phyloP scores from a whole-genome alignment of 2,797 vertebrate genomes.

The Pseudotriccus pelzelni region DNA sequence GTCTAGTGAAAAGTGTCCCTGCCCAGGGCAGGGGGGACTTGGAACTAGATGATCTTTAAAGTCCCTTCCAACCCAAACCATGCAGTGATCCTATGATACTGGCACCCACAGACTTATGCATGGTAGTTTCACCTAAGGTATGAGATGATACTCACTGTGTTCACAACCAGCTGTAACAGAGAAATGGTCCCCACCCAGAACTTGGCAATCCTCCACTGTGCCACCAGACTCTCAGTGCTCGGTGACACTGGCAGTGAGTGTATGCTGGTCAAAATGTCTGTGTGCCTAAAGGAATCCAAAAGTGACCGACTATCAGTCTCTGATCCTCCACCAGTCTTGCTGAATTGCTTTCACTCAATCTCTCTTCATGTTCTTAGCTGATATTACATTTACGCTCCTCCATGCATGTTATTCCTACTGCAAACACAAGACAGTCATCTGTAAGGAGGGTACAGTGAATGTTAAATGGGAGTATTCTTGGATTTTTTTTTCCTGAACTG shows the following conservation, averaged over 20 bases:
- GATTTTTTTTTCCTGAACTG: neutral
- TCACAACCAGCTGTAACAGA: neutral
- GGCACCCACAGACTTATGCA: neutral
- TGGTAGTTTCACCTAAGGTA: neutral
- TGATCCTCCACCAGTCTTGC: neutral
- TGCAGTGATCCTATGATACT: neutral
- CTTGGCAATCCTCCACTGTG: neutral
- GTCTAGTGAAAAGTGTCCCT: neutral
- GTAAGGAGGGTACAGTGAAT: neutral
- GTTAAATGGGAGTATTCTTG: neutral
- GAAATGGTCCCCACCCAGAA: neutral
- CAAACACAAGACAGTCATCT: neutral
- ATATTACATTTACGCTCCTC: neutral
- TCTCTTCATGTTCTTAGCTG: neutral
- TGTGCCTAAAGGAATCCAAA: neutral
- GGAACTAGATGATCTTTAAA: neutral
- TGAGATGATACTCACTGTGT: neutral
- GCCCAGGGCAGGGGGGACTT: neutral
- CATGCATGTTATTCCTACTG: neutral
- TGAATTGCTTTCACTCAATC: neutral
- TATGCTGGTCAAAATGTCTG: neutral
- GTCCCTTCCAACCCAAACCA: neutral
- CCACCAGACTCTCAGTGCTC: rapidly evolving
- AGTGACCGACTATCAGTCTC: neutral
- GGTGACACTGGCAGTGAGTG: neutral